Conservation (phyloP, 2,113 vertebrate genomes). For the Clarias macrocephalus region DNA sequence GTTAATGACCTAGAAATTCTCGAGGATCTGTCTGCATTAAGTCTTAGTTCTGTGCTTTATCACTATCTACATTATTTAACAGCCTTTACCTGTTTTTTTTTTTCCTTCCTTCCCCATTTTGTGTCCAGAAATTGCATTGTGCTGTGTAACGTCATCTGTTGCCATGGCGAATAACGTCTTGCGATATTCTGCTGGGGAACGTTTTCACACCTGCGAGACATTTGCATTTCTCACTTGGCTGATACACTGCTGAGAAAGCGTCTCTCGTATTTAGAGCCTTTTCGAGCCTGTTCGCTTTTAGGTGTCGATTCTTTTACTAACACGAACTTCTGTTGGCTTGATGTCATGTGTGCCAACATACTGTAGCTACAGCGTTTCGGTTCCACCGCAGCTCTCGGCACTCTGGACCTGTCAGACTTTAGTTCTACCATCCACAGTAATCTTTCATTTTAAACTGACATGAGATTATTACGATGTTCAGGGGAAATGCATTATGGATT, state of each 20-base stretch:
- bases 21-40: neutral
- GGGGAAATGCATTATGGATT: neutral
- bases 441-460: neutral
- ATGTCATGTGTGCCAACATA: neutral
- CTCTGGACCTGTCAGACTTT: too few species aligned
- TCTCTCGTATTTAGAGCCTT: neutral
- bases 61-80: neutral
- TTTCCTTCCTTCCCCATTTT: neutral
- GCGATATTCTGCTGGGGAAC: neutral
- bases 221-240: constrained; percentile 3
- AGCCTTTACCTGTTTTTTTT: neutral
- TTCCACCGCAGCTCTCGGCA: neutral
- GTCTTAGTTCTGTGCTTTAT: neutral
- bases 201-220: constrained; percentile 6
- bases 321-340: neutral
- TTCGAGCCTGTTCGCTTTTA: neutral
- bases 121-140: neutral
- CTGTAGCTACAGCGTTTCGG: neutral
- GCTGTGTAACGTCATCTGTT: neutral
- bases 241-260: neutral
- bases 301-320: neutral
- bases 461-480: neutral
- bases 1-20: neutral
- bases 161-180: neutral
- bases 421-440: neutral